These are phyloP conservation scores for Brachypalpus laphriformis DNA, from an alignment of 2,888 invertebrate species.

Conservation along the genomic window DNA sequence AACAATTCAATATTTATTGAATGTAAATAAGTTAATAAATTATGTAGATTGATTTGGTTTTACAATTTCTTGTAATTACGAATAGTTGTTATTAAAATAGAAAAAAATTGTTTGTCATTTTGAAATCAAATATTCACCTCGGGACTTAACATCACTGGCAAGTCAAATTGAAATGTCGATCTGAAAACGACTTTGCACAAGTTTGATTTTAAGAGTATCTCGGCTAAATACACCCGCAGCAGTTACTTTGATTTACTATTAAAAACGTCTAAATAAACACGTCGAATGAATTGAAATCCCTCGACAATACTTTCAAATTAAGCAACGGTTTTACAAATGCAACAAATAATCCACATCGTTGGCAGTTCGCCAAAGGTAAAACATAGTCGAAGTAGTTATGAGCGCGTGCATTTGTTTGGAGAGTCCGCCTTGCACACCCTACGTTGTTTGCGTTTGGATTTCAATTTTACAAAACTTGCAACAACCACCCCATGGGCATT, in stretches of 20 bases:
- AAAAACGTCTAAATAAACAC: constrained; percentile 69
- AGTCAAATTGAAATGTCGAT: neutral
- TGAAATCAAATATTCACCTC: neutral
- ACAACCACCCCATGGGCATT: constrained; percentile 59
- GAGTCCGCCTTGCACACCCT: constrained; percentile 70
- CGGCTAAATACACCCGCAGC: constrained; percentile 19
- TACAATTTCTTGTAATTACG: constrained; percentile 19
- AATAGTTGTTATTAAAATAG: neutral
- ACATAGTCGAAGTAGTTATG: constrained; percentile 61
- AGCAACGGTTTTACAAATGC: constrained; percentile 61
- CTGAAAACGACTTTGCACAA: neutral
- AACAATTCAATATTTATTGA: constrained; percentile 56
- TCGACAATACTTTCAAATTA: constrained; percentile 70
- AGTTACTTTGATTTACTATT: constrained; percentile 60
- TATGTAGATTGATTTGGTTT: constrained; percentile 28
- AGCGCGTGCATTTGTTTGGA: constrained; percentile 70
- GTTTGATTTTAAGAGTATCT: constrained; percentile 26
- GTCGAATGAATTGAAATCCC: constrained; percentile 58
- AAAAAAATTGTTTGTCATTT: neutral
- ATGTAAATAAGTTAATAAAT: constrained; percentile 39
- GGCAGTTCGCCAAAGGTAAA: constrained; percentile 68
- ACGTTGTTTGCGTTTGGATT: constrained; percentile 66
- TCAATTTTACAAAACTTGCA: constrained; percentile 69
- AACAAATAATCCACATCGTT: constrained; percentile 63
- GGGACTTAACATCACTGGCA: neutral